Percentiles rank a stretch among this genome's conserved stretches.
Conservation (phyloP, 92 coral and sea anemone genomes). For the Plumapathes pennacea region DNA sequence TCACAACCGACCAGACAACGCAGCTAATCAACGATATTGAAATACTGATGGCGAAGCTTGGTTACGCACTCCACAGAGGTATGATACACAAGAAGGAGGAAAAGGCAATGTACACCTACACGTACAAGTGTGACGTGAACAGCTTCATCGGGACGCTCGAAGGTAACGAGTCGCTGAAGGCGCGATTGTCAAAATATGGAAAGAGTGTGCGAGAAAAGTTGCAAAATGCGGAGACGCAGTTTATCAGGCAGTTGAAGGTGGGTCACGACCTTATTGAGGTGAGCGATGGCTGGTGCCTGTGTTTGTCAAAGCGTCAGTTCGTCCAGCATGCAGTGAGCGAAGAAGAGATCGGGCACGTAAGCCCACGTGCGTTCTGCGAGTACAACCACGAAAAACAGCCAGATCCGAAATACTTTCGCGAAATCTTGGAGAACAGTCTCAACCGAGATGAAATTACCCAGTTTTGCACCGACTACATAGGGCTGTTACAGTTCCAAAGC, state of each 20-base stretch:
- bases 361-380: constrained; percentile 7
- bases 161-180: constrained; percentile 13
- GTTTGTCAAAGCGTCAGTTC: background rate
- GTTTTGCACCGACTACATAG: constrained; percentile 3
- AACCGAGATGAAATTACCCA: background rate
- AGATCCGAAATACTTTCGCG: constrained; percentile 9
- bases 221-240: constrained; percentile 1
- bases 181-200: constrained; percentile 16
- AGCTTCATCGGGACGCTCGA: constrained; percentile 17
- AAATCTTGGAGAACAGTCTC: constrained; percentile 12
- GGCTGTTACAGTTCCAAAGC: constrained; percentile 1
- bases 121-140: constrained; percentile 17
- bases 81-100: constrained; percentile 7
- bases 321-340: background rate
- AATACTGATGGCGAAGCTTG: constrained; percentile 4
- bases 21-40: constrained; percentile 20
- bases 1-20: constrained; percentile 3
- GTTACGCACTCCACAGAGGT: constrained; percentile 11
- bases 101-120: constrained; percentile 5
- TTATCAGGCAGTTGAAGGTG: constrained; percentile 7
- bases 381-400: constrained; percentile 5
- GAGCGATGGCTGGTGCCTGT: constrained; percentile 16
- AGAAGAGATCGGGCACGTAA: constrained; percentile 3
- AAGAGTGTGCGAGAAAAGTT: background rate
- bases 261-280: constrained; percentile 23